Evolutionary conservation across 2,888 invertebrate species (phyloP).

Genomic region (Tetranychus piercei): DNA sequence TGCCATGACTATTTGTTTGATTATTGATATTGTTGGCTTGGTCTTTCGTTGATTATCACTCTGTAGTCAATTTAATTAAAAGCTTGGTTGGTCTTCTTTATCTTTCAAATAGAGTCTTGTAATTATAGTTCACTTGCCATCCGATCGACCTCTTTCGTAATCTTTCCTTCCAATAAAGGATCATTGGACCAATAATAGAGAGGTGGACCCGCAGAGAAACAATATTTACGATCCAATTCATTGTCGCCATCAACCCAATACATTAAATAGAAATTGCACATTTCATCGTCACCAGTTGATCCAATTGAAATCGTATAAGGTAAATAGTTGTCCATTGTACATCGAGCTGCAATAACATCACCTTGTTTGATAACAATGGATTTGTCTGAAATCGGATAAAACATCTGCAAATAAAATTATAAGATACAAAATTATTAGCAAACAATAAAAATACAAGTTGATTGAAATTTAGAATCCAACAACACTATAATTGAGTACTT

Average conservation of each 20-base stretch:
- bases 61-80: neutral
- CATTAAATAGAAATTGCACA: constrained; percentile 91
- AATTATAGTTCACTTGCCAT: constrained; percentile 25
- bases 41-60: neutral
- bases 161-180: constrained; percentile 32
- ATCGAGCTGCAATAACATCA: constrained; percentile 66
- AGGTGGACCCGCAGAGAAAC: constrained; percentile 67
- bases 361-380: constrained; percentile 45
- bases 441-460: neutral
- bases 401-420: constrained; percentile 50
- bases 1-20: neutral
- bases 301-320: constrained; percentile 50
- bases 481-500: neutral
- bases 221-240: constrained; percentile 58
- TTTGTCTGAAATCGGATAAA: constrained; percentile 54
- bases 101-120: neutral
- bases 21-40: neutral
- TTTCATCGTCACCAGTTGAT: constrained; percentile 67
- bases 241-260: constrained; percentile 59
- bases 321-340: constrained; percentile 66
- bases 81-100: neutral
- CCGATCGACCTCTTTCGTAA: constrained; percentile 25
- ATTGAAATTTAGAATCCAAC: neutral
- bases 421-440: neutral
- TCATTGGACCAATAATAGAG: constrained; percentile 54